Evolutionary conservation across 2,797 vertebrate species (phyloP).

Genomic region (Falco cherrug): DNA sequence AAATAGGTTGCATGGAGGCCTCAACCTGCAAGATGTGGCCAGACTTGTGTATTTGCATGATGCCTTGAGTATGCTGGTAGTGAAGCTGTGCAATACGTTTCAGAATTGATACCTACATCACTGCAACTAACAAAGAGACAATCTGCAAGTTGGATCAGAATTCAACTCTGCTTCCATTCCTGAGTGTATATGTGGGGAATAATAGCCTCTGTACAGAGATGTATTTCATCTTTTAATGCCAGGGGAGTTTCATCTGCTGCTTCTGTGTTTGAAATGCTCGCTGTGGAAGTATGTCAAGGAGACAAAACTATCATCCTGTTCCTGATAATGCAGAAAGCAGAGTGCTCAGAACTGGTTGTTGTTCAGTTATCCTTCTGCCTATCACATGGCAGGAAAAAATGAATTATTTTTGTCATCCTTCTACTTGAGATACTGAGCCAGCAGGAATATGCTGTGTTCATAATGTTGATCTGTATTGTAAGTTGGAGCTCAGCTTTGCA

Average conservation of each 20-base stretch:
- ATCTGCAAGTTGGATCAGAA: not conserved
- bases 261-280: not conserved
- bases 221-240: slow-evolving; percentile 20
- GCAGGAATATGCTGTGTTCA: not conserved
- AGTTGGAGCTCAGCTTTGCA: not conserved
- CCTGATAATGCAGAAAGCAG: not conserved
- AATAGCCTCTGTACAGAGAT: not conserved
- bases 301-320: not conserved
- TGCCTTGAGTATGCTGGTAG: not conserved
- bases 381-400: not conserved
- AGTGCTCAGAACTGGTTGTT: not conserved
- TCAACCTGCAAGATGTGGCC: not conserved
- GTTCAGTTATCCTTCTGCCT: not conserved
- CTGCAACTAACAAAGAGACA: not conserved
- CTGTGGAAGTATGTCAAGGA: slow-evolving; percentile 41
- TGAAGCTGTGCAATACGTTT: not conserved
- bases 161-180: not conserved
- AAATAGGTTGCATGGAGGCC: not conserved
- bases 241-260: not conserved
- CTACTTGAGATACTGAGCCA: not conserved
- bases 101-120: not conserved
- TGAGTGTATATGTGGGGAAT: not conserved
- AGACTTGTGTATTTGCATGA: not conserved
- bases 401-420: not conserved
- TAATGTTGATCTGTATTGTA: not conserved